Evolutionary conservation across 2,888 invertebrate genomes (phyloP), one percentile per base, ranked within the genome.

Genomic region (Ommatoiulus sabulosus): DNA sequence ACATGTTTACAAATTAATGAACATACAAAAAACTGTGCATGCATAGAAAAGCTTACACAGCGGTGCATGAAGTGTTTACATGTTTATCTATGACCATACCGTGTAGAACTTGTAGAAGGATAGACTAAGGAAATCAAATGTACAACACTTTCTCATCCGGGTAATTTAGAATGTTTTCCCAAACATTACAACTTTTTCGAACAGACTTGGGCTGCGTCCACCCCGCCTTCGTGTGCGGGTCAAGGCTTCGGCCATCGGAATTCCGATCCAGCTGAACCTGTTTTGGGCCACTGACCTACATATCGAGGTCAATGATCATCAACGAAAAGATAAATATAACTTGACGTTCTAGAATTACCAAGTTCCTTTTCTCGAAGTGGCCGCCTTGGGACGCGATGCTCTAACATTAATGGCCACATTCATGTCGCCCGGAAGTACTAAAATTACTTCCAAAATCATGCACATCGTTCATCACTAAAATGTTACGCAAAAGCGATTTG

Each of bases 261-360:
- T 72, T n/a, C 24, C 72, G 20, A 20, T 72, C 24, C 72, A 72
- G 24, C 72, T 72, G 72, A 80, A 80, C 80, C 80, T 80, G 80
- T 80, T 80, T 3, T 80, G 80, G 80, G 80, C 80, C 80, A 80
- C 80, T 80, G 80, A 80, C 80, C 80, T 35, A 80, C 12, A 80
- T 80, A 80, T 80, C 80, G 80, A 80, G 80, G 80, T 80, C 80
- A 80, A 80, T 80, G 80, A 35, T 80, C 80, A 80, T 35, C 80
- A 7, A n/a, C 24, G 72, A 72, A 80, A 35, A 7, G 80, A 72
- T 24, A 72, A 72, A 80, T 35, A 35, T 3, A 12, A 24, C 24
- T 80, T 35, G 35, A 35, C 80, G 80, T 80, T 80, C 6, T 15
- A 80, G 12, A 80, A 80, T 35, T 35, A 12, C 12, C 80, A 12